Percentiles rank a stretch among this genome's conserved stretches.
Evolutionary conservation across 1,140 invertebrate genomes (phyloP).

Genomic region (Atopsyche davidsoni): DNA sequence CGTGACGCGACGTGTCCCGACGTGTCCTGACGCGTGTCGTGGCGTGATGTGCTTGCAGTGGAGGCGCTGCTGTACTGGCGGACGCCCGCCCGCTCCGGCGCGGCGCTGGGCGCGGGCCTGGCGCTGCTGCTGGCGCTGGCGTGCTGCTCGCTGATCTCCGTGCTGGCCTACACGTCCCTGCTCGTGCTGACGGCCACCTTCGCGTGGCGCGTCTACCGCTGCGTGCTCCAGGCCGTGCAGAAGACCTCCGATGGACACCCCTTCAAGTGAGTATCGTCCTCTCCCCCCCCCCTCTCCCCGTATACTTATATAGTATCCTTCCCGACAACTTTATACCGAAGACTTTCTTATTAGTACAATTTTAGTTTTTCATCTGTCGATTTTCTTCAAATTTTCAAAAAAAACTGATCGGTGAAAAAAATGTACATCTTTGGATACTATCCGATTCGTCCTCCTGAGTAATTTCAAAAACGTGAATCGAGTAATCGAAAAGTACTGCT

Average conservation of each 20-base stretch:
- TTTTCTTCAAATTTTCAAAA: too few species aligned
- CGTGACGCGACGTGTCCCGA: background rate
- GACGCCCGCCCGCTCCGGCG: constrained; percentile 87
- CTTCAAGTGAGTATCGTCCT: constrained; percentile 74
- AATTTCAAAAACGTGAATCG: too few species aligned
- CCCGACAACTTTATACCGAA: too few species aligned
- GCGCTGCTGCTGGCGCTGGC: constrained; percentile 85
- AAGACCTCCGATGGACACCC: constrained; percentile 96
- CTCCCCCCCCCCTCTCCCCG: constrained; percentile 3
- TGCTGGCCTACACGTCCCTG: constrained; percentile 86
- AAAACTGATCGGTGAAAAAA: too few species aligned
- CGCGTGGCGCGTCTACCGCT: constrained; percentile 93
- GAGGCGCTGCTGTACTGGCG: constrained; percentile 96
- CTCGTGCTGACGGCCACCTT: constrained; percentile 76
- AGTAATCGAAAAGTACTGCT: too few species aligned
- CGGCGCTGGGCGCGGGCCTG: constrained; percentile 82
- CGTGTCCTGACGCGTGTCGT: constrained; percentile 10
- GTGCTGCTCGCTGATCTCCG: constrained; percentile 92
- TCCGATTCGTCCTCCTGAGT: too few species aligned
- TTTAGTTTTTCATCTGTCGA: too few species aligned
- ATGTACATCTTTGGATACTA: too few species aligned
- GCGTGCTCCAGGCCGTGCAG: constrained; percentile 90
- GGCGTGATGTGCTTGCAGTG: constrained; percentile 68
- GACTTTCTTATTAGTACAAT: too few species aligned
- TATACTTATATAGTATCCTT: too few species aligned